Conservation (phyloP, 2,888 invertebrate genomes). For the Muschampia plurimacula region DNA sequence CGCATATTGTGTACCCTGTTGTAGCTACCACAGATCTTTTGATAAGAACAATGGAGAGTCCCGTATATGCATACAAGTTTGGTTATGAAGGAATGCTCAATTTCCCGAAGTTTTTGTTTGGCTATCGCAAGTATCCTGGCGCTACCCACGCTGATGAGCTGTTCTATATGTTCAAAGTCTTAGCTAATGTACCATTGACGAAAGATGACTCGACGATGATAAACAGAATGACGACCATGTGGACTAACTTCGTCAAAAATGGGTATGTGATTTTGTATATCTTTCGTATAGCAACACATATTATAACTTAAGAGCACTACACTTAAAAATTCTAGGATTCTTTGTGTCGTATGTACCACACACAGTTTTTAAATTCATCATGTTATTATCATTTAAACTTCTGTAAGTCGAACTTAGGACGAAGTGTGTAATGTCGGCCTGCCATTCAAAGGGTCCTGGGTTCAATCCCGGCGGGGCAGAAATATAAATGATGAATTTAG, state of each 20-base stretch:
- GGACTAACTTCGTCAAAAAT: slow-evolving; percentile 78
- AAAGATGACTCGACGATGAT: slow-evolving; percentile 60
- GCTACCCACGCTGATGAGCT: slow-evolving; percentile 79
- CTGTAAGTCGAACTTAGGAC: no score
- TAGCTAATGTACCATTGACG: slow-evolving; percentile 52
- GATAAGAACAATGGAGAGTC: slow-evolving; percentile 53
- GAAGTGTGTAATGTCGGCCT: no score
- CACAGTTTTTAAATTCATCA: no score
- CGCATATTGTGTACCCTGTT: slow-evolving; percentile 67
- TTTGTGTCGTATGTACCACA: no score
- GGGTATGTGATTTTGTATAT: slow-evolving; percentile 56
- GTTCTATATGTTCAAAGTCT: slow-evolving; percentile 73
- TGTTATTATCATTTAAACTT: no score
- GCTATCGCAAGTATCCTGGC: slow-evolving; percentile 62
- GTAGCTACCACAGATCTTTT: slow-evolving; percentile 62
- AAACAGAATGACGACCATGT: slow-evolving; percentile 65
- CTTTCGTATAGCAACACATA: not conserved
- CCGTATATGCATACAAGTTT: slow-evolving; percentile 69
- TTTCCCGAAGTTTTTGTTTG: slow-evolving; percentile 61
- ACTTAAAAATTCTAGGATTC: no score
- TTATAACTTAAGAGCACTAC: no score
- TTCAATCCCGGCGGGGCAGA: no score
- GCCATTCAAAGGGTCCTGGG: no score
- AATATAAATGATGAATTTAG: no score
- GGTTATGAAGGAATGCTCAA: slow-evolving; percentile 72